Percentiles rank a stretch among this genome's conserved stretches.
Evolutionary conservation across 2,888 invertebrate species (phyloP).

Genomic region (Elmis aenea): DNA sequence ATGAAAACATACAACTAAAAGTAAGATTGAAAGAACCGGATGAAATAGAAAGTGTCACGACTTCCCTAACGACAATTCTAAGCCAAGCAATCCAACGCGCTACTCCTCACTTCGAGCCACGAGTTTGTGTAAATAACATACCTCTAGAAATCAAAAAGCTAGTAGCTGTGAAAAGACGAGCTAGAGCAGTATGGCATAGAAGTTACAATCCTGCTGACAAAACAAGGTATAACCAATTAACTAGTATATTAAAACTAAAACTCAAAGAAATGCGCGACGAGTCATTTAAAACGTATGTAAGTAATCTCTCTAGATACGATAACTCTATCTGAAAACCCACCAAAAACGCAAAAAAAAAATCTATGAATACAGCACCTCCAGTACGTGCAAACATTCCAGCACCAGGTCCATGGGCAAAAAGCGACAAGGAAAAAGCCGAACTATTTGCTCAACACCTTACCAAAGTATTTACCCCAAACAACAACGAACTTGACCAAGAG

Average conservation of each 20-base stretch:
- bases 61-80: no score
- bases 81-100: no score
- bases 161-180: conserved; percentile 3
- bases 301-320: conserved; percentile 6
- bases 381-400: conserved; percentile 5
- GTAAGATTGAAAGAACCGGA: no score
- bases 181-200: conserved; percentile 5
- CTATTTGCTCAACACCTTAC: no score
- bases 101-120: no score
- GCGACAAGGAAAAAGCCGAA: conserved; percentile 4
- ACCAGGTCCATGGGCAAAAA: conserved; percentile 4
- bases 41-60: no score
- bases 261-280: conserved; percentile 3
- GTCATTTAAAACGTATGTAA: conserved; percentile 4
- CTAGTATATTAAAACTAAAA: conserved; percentile 5
- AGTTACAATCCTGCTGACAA: conserved; percentile 7
- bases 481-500: no score
- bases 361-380: conserved; percentile 2
- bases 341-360: conserved; percentile 7
- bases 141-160: conserved; percentile 7
- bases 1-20: no score
- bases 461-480: no score
- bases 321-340: conserved; percentile 9
- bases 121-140: no score
- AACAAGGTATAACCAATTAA: conserved; percentile 3